Evolutionary conservation across 2,797 vertebrate species (phyloP), one percentile per base, ranked within the genome.

Genomic region (Huso huso): DNA sequence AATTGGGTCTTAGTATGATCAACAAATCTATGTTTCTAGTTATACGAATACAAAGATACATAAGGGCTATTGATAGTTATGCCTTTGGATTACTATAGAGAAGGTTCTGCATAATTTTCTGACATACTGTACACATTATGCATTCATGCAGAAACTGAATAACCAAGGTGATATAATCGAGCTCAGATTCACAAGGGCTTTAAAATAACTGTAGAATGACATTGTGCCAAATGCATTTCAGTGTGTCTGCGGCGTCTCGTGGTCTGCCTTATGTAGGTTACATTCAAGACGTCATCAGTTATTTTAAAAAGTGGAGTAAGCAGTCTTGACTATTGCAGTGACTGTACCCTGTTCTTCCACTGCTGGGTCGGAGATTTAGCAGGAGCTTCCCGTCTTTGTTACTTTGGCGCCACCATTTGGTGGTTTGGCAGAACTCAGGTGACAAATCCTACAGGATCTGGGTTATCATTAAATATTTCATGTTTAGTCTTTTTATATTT

Each of bases 401-500:
- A 78, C 83, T 83, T 72, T 88, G 82, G 82, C 83, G 83, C 87
- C 90, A 88, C 84, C 86, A 65, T 80, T 74, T 74, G 88, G 78
- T 52, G 2, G 1, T 58, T 63, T 1, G 0, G 7, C 8, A 1
- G 62, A 82, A 67, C 72, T 11, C 68, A 71, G 48, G 23, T 37
- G 23, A 37, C 68, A 52, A 5, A n/a, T 15, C 51, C 62, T 64
- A 9, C 66, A 12, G 61, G 73, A 70, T 61, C 64, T 62, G 50
- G 57, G 15, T 51, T 70, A 10, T 64, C 76, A 74, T 83, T 85
- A 81, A 84, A 88, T 87, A 85, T 88, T 88, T 85, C 72, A 85
- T 88, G 81, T 72, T 78, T 83, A 72, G 83, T 87, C 78, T 83
- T 79, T 88, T 49, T 88, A 88, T 87, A 79, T 85, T 89, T 88